Evolutionary conservation across 53 echinoderm and acorn worm genomes (phyloP), one percentile per base, ranked within the genome.

Genomic region (Henricia sp.): DNA sequence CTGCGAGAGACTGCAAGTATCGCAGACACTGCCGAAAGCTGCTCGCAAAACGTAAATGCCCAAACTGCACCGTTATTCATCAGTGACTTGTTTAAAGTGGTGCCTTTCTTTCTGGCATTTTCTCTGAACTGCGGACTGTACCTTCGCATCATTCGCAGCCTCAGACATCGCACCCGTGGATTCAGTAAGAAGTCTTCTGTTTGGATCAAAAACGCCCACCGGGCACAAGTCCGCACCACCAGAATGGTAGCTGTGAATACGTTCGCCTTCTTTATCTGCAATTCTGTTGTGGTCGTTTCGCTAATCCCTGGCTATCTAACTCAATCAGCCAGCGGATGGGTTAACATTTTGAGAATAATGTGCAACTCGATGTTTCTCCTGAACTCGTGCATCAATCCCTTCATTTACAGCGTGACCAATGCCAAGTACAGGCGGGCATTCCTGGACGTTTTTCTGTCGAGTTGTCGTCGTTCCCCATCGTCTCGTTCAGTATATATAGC

Each of bases 321-420:
- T 19, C 32, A 3, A 33, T 6, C 20, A 36, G 30, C 35, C 2
- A n/a, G 50, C 38, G 14, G 21, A 30, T n/a, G 68, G n/a, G n/a
- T n/a, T n/a, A n/a, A 39, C 4, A 12, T 19, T 19, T 34, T 52
- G 16, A 17, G 19, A 1, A 19, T 54, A 8, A 1, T 28, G 4
- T 56, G 25, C 24, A 25, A 4, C 20, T 8, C 24, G 2, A 2
- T 38, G 37, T 20, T 73, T 9, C 54, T 73, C 46, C 24, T 53
- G 53, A 53, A 53, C 20, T 73, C 73, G 13, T 50, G 54, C 55
- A 38, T 54, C 38, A 73, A 73, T 35, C 73, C 73, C 6, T 17
- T 53, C 34, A 35, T 73, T 2, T 73, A 73, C 37, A 38, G 19
- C 55, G 33, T 73, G 33, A 73, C 55, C 73, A 73, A 73, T 13